These are phyloP conservation scores for Cromileptes altivelis DNA, from an alignment of 2,113 vertebrate species.

Conservation along the genomic window DNA sequence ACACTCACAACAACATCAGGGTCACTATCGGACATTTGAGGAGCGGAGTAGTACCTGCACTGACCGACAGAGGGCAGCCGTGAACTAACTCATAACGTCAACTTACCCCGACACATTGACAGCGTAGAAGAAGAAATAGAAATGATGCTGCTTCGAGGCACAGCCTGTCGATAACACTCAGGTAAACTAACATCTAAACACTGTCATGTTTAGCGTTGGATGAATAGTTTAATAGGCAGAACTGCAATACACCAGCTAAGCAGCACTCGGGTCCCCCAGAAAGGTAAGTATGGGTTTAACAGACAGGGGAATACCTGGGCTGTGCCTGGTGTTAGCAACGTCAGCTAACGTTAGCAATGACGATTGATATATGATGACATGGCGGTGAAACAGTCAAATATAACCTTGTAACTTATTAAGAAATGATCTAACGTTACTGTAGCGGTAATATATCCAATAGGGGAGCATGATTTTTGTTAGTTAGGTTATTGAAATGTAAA, in stretches of 20 bases:
- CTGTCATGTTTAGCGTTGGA: constrained; percentile 13
- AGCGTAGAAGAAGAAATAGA: constrained; percentile 52
- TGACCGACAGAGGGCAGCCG: constrained; percentile 43
- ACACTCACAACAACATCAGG: not conserved
- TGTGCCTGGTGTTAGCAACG: constrained; percentile 9
- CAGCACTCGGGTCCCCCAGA: not conserved
- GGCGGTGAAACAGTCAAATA: not conserved
- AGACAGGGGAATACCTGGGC: too few species aligned
- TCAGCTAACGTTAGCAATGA: constrained; percentile 20
- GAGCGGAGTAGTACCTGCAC: not conserved
- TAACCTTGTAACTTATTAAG: too few species aligned
- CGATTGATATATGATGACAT: not conserved
- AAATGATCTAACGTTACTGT: fast-evolving
- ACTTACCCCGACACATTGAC: not conserved
- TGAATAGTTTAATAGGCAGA: not conserved
- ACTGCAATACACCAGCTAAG: not conserved
- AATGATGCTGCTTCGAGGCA: not conserved
- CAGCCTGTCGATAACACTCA: not conserved
- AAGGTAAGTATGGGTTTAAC: constrained; percentile 15
- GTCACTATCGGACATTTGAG: not conserved
- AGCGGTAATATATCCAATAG: not conserved
- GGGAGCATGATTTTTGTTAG: not conserved
- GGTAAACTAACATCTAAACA: not conserved
- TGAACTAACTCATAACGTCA: not conserved
- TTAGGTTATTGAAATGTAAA: not conserved